phyloP scores from a whole-genome alignment of 2,113 vertebrate genomes.

The Rhabdomys dilectus region DNA sequence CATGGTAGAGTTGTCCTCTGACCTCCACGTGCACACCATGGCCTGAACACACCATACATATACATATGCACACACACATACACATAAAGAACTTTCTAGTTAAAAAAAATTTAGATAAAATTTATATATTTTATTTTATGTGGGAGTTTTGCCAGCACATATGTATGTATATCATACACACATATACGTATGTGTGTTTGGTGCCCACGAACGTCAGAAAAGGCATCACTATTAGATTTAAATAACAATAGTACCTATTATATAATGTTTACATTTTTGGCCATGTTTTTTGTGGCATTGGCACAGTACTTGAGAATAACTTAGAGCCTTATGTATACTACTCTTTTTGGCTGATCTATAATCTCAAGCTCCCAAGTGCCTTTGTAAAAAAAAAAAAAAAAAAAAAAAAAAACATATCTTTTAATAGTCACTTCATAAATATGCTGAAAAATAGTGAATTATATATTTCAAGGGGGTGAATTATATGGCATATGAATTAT shows the following conservation, averaged over 20 bases:
- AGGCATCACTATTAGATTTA: neutral
- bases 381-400: neutral
- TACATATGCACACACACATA: neutral
- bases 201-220: neutral
- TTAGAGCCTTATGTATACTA: neutral
- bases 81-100: neutral
- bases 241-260: neutral
- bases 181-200: neutral
- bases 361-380: neutral
- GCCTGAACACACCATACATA: neutral
- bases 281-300: neutral
- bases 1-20: neutral
- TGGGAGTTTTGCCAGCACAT: neutral
- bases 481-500: slow-evolving; percentile 33
- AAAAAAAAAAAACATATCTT: slow-evolving; percentile 44
- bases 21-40: neutral
- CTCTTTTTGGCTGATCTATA: neutral
- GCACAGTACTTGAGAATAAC: neutral
- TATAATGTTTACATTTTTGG: neutral
- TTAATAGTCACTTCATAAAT: neutral
- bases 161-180: neutral
- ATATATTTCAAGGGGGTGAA: neutral
- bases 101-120: neutral
- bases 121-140: slow-evolving; percentile 11
- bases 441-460: neutral